Conservation (phyloP, 2,797 vertebrate species). For the Australoheros facetus region DNA sequence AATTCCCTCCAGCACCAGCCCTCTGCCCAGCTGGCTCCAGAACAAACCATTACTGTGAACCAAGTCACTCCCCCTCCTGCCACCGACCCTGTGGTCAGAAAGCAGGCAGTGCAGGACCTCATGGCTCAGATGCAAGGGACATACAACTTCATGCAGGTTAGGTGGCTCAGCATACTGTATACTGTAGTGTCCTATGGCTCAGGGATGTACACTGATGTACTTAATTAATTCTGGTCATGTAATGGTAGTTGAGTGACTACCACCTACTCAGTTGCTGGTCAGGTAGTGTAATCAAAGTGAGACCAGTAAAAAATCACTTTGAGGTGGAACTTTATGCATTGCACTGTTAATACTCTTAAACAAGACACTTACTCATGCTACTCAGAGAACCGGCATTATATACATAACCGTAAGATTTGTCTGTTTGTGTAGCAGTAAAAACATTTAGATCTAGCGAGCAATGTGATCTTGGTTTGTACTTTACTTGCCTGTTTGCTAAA, state of each 20-base stretch:
- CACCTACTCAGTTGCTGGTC: too few relatives aligned
- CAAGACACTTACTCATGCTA: too few relatives aligned
- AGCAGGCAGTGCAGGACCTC: constrained; percentile 95
- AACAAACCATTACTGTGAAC: constrained; percentile 69
- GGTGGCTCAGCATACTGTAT: background rate
- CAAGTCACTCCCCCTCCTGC: constrained; percentile 76
- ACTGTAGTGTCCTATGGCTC: background rate
- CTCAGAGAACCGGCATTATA: too few relatives aligned
- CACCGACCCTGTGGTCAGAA: constrained; percentile 91
- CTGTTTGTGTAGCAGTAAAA: too few relatives aligned
- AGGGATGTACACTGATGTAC: background rate
- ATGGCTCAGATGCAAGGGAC: constrained; percentile 99
- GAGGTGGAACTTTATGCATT: too few relatives aligned
- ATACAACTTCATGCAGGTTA: constrained; percentile 99
- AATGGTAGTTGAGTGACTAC: background rate
- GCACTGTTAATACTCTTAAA: too few relatives aligned
- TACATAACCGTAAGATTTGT: too few relatives aligned
- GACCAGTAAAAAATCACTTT: too few relatives aligned
- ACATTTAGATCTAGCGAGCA: too few relatives aligned
- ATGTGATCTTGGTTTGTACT: too few relatives aligned
- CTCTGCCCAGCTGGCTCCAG: constrained; percentile 73
- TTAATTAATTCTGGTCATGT: background rate
- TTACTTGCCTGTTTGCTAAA: too few relatives aligned
- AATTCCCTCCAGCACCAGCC: constrained; percentile 91
- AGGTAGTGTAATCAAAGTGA: too few relatives aligned